Evolutionary conservation across 2,888 invertebrate genomes (phyloP), one percentile per base, ranked within the genome.

Genomic region (Hemithea aestivaria): DNA sequence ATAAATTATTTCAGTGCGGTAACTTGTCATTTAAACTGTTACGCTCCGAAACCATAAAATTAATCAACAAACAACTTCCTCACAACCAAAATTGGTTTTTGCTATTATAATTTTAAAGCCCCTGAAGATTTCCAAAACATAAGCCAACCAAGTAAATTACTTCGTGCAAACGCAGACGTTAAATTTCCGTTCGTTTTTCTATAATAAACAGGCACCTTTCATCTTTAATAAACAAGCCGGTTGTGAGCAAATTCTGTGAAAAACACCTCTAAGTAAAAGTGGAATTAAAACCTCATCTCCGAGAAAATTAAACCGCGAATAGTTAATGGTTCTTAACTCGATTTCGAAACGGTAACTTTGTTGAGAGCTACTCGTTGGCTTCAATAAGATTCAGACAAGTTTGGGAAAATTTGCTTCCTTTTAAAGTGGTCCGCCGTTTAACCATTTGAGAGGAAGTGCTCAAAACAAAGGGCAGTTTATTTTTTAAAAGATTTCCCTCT

Each of bases 301-400:
- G 63, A 67, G 71, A 75, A 76, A 79, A 76, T 79, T 78, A 73
- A 78, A 78, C 78, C 77, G 55, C 74, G 68, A 79, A 75, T 80
- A 78, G 77, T 79, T 78, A 82, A 81, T 79, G 75, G 74, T 63
- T 77, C 77, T 79, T 77, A 79, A 81, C 78, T 78, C 63, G 71
- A 81, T 80, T 82, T 67, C 58, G 62, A 74, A 80, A 75, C 71
- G 70, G 65, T 72, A 80, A 81, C 78, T 81, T 76, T 68, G 66
- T 67, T 60, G 61, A 73, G 69, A 75, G 66, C 61, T 68, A 69
- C 66, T 72, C 73, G 65, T 70, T 73, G 71, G 56, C 74, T 79
- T 74, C 73, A 77, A 76, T 74, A 71, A 73, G 74, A 78, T 76
- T 75, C 67, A 57, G 64, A 57, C 59, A 74, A 79, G 69, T 80